A percentile compares a stretch with the other conserved stretches of the same genome.
phyloP scores from a whole-genome alignment of 2,888 invertebrate genomes.

The Lutraria lutraria region DNA sequence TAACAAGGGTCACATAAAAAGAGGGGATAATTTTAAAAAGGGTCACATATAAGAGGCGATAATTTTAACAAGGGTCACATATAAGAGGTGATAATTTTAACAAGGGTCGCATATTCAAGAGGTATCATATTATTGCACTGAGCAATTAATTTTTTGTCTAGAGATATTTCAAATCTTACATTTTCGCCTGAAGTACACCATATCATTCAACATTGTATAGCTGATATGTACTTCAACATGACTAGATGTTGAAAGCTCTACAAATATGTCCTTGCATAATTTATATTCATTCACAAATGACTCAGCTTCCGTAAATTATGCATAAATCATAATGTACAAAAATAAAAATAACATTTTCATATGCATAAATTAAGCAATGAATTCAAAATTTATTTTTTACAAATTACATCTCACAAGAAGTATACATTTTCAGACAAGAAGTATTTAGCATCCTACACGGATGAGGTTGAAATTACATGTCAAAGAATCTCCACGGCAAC shows the following conservation, averaged over 20 bases:
- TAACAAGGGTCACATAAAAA: too few species aligned
- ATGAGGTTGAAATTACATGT: not conserved
- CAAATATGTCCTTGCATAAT: not conserved
- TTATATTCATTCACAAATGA: not conserved
- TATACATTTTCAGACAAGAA: not conserved
- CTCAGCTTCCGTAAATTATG: not conserved
- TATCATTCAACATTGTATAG: too few species aligned
- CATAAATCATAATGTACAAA: slow-evolving; percentile 1
- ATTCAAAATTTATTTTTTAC: slow-evolving; percentile 13
- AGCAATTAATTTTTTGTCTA: too few species aligned
- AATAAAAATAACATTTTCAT: not conserved
- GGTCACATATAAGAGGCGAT: not conserved
- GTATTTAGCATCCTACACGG: not conserved
- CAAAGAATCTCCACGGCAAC: not conserved
- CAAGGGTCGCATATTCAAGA: too few species aligned
- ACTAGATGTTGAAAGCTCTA: too few species aligned
- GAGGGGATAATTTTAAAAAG: too few species aligned
- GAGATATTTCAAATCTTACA: too few species aligned
- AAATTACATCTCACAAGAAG: not conserved
- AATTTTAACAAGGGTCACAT: too few species aligned
- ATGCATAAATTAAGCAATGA: slow-evolving; percentile 9
- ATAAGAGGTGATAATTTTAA: too few species aligned
- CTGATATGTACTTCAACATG: too few species aligned
- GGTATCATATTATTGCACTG: too few species aligned
- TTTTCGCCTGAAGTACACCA: too few species aligned